Base-by-base conservation (phyloP, 2,888 invertebrate species). In the Heterodera filipjevi region DNA sequence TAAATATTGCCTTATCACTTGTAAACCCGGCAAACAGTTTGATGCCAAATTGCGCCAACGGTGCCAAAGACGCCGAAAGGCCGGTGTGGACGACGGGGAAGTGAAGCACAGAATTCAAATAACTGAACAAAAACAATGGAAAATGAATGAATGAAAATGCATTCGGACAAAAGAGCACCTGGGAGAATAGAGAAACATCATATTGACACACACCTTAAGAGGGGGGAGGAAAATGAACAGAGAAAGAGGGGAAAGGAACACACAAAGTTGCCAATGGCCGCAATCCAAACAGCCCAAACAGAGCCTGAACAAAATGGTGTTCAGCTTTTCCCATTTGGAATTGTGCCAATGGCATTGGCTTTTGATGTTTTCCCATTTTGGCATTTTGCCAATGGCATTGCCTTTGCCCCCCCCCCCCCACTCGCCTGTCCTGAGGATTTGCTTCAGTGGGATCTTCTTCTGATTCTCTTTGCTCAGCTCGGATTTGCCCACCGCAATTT, bases 271-370 rank as follows among this genome's bases (percentile, higher is more conserved):
- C 88, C 88, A 68, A 88, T 83, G 14, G 88, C 84, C 3, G 86
- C 88, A 19, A 86, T 81, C 88, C 88, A 88, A 14, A 88, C 84
- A 44, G 88, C 88, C 87, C 88, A 88, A 66, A 88, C 86, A 33
- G 87, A 84, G 8, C 86, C 87, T 80, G 86, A 81, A 27, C 10
- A 27, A 59, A 59, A 27, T 6, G 12, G 39, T 0, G 39, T 39
- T 39, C 39, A 6, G 8, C 39, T 39, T 39, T 10, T 6, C 39
- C 39, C 6, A 2, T 39, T 39, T 39, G 8, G 12, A 39, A 39
- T 39, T 39, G 2, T 39, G 39, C 39, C 39, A 39, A 10, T 39
- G 8, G 8, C 39, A 10, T 2, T 0, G 6, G 39, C 12, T 12
- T 39, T 39, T 39, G 39, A 12, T 10, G 10, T 39, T 39, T 10